Evolutionary conservation across 2,888 invertebrate species (phyloP), one percentile per base, ranked within the genome.

Genomic region (Anaspis maculata): DNA sequence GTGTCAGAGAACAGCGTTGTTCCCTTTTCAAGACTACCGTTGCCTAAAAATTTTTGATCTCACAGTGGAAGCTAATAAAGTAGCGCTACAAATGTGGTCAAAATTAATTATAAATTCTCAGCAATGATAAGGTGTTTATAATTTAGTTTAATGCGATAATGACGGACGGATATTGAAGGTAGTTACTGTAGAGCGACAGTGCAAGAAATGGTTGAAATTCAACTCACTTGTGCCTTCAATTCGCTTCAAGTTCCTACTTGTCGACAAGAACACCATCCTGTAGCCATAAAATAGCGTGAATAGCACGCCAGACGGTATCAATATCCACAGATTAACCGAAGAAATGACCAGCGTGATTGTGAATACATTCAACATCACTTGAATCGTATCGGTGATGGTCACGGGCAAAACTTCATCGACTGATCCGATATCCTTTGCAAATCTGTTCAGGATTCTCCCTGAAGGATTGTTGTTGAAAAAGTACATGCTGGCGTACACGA

Each of bases 281-380:
- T 80, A 71, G 36, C 71, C 47, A 48, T 74, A 72, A 67, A 83
- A 83, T 16, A 78, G 49, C 6, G 74, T 45, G 6, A 71, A 73
- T 44, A 84, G 70, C 1, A 77, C 63, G 0, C 71, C 47, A 21
- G 79, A 74, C 1, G 77, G 74, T 29, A 79, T 52, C 45, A 79
- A 52, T 61, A 77, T 74, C 67, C 71, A 73, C 14, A 80, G 81
- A 52, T 74, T 78, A 21, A 81, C 74, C 16, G 79, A 71, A 3
- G 77, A 77, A 0, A 87, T 76, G 19, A 90, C 79, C 0, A 80
- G 66, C 5, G 81, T 67, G 11, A 88, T 77, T 3, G 84, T 85
- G 9, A 82, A 62, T 25, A 87, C 67, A 1, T 71, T 66, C 12
- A 79, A 59, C 10, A 74, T 74, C 30, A 81, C 71, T 62, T 79